Conservation (phyloP, 2,797 vertebrate genomes). For the Onychomys arenicola region DNA sequence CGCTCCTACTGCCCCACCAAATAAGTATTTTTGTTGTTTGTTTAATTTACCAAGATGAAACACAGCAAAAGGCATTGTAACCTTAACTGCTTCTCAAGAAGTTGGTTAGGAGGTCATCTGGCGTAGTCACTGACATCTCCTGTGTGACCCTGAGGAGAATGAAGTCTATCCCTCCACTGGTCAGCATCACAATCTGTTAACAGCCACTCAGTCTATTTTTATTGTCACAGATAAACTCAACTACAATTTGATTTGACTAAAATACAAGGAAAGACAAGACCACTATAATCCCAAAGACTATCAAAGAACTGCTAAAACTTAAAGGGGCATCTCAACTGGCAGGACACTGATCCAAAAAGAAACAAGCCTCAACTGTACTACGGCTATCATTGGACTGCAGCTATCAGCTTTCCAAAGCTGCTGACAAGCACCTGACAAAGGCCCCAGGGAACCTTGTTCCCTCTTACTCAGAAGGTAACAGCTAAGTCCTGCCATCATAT, state of each 20-base stretch:
- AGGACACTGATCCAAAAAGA: neutral
- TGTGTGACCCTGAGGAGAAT: neutral
- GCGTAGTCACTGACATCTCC: neutral
- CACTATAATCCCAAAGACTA: constrained; percentile 39
- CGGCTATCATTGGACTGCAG: too few species aligned
- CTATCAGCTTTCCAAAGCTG: neutral
- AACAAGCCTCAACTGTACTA: neutral
- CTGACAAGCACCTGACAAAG: neutral
- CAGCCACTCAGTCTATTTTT: neutral
- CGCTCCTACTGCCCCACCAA: neutral
- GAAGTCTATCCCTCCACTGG: neutral
- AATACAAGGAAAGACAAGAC: neutral
- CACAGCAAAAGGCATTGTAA: neutral
- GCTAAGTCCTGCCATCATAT: neutral
- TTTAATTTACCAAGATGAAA: constrained; percentile 38
- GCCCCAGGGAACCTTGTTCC: too few species aligned
- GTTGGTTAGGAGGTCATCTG: neutral
- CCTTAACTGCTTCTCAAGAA: constrained; percentile 36
- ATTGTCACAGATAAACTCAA: constrained; percentile 32
- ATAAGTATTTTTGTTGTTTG: neutral
- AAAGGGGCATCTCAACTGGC: neutral
- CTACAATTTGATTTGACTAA: constrained; percentile 12
- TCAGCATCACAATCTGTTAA: neutral
- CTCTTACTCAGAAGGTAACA: too few species aligned
- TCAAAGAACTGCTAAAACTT: neutral